phyloP scores from a whole-genome alignment of 2,888 invertebrate species.

The Drosophila sordidula region DNA sequence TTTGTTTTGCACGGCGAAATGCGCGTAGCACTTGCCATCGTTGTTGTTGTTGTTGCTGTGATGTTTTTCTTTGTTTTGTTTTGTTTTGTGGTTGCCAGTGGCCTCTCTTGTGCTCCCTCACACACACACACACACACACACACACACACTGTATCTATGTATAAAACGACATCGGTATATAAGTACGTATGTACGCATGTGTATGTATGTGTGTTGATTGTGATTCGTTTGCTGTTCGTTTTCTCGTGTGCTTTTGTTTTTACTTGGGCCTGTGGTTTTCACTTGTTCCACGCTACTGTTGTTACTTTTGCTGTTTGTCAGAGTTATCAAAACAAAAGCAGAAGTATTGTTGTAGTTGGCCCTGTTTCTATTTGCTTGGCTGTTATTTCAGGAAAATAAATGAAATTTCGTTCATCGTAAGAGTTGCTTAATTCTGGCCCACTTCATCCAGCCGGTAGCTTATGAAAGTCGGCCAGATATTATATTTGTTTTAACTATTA shows the following conservation, averaged over 20 bases:
- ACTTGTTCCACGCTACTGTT: constrained; percentile 54
- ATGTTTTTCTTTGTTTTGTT: constrained; percentile 45
- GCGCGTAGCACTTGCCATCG: constrained; percentile 71
- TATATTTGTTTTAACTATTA: constrained; percentile 27
- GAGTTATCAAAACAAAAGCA: constrained; percentile 77
- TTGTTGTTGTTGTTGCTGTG: constrained; percentile 29
- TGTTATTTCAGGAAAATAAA: constrained; percentile 64
- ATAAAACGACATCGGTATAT: not conserved
- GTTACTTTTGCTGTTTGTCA: constrained; percentile 62
- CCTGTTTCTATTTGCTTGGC: constrained; percentile 54
- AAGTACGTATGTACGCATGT: not conserved
- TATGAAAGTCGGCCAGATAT: constrained; percentile 30
- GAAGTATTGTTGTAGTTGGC: constrained; percentile 42
- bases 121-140: not conserved
- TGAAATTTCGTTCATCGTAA: constrained; percentile 49
- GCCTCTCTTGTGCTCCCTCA: constrained; percentile 19
- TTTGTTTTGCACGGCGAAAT: constrained; percentile 80
- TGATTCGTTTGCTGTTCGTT: constrained; percentile 61
- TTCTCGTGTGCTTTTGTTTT: constrained; percentile 49
- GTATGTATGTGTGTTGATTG: constrained; percentile 38
- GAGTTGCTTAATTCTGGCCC: constrained; percentile 1
- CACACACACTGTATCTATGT: not conserved
- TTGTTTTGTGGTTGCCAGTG: constrained; percentile 69
- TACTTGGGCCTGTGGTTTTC: constrained; percentile 57
- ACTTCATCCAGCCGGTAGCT: not conserved